Conservation (phyloP, 1,140 invertebrate species). For the Macrotrachela quadricornifera region DNA sequence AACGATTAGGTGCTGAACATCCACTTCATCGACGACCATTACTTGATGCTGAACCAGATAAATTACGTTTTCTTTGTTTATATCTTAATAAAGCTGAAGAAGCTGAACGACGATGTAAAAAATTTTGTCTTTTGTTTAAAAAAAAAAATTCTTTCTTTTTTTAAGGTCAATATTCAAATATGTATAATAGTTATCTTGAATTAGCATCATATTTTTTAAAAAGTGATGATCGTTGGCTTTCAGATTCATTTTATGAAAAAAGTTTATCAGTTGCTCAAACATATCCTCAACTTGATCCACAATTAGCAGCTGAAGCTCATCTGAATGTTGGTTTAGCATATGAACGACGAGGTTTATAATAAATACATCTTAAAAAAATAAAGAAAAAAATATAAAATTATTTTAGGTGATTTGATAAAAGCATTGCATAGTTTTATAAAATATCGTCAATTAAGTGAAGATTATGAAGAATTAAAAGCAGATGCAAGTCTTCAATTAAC, state of each 20-base stretch:
- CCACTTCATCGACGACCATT: constrained; percentile 3
- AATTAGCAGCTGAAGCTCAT: constrained; percentile 2
- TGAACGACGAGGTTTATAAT: constrained; percentile 6
- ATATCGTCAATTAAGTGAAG: no score
- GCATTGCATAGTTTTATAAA: no score
- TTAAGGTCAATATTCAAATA: no score
- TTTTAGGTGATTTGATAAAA: no score
- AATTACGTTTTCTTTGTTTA: constrained; percentile 5
- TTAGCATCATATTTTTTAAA: constrained; percentile 4
- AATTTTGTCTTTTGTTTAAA: not conserved
- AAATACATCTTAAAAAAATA: no score
- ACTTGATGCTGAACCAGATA: constrained; percentile 2
- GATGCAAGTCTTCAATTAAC: no score
- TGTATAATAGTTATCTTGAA: not conserved
- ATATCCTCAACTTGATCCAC: not conserved
- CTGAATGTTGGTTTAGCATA: not conserved
- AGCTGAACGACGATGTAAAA: not conserved
- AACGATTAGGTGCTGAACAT: constrained; percentile 5
- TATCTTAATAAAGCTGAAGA: constrained; percentile 3
- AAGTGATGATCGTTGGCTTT: constrained; percentile 3
- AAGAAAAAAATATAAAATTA: no score
- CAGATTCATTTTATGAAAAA: constrained; percentile 6
- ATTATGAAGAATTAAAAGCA: no score
- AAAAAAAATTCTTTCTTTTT: no score
- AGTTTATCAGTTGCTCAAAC: constrained; percentile 1